Base-by-base conservation (phyloP, 2,113 vertebrate genomes). In the Polypterus bichir region DNA sequence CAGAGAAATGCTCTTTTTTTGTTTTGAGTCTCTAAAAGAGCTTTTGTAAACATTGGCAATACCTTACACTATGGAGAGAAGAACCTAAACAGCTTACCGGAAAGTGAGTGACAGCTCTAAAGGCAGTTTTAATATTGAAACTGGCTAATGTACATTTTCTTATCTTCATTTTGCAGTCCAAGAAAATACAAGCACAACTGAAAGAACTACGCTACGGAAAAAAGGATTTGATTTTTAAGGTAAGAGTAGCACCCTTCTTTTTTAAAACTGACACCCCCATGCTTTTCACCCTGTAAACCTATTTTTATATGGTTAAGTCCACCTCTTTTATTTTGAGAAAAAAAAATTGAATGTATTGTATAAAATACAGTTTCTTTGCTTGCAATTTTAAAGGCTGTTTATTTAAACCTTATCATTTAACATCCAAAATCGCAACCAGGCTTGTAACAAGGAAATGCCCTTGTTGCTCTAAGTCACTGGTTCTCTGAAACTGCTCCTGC, bases 141-240 rank as follows among this genome's bases (percentile, higher is more conserved):
- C 79, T 67, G 82, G 72, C 74, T 79, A 75, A 77, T 63, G 62
- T 62, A 66, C 65, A 76, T 84, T 86, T 75, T 61, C 68, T 86
- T 82, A 74, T 87, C 79, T 77, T 88, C 59, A 46, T 63, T 66
- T 84, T 89, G 64, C 88, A 97, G 96, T 97, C 96, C 67, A 98
- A 92, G 88, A 94, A 93, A 85, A 93, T 98, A 70, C 96, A 97
- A 83, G 89, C 94, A 68, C 96, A 98, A 79, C 85, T 98, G 83
- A 98, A 98, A 79, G 94, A 97, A 75, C 89, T 98, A 68, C 91
- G 91, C 65, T 97, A 98, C 64, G 96, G 94, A 63, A 98, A 98
- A 78, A 98, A 98, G 72, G 94, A 98, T 85, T 92, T 98, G 84
- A 90, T 98, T 85, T 94, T 94, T 84, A 97, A 96, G 93, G 94